Percentiles rank a stretch among this genome's conserved stretches.
phyloP scores from a whole-genome alignment of 2,113 vertebrate genomes.

The Lepus timidus region DNA sequence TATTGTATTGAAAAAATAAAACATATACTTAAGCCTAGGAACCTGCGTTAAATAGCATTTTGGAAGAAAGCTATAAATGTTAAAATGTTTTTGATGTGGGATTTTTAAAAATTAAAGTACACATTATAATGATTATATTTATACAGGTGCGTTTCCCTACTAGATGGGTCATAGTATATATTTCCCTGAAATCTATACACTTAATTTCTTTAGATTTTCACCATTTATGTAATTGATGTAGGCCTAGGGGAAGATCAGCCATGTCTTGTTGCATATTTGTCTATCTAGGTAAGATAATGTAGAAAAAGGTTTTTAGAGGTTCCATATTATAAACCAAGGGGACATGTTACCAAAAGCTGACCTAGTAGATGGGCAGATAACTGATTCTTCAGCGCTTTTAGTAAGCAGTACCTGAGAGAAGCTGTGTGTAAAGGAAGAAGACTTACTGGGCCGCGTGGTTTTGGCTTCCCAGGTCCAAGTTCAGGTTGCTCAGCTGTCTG shows the following conservation, averaged over 20 bases:
- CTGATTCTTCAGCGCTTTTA: background rate
- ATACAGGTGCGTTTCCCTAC: background rate
- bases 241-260: background rate
- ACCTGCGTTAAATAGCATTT: background rate
- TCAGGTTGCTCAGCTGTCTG: too few species aligned
- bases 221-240: conserved; percentile 18
- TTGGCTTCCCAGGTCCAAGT: too few species aligned
- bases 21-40: background rate
- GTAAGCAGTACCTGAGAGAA: too few species aligned
- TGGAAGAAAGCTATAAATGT: background rate
- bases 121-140: conserved; percentile 10
- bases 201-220: conserved; percentile 23
- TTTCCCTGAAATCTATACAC: background rate
- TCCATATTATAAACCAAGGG: background rate
- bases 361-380: background rate
- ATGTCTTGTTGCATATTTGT: background rate
- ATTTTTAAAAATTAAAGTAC: background rate
- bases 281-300: background rate
- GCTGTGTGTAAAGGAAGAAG: too few species aligned
- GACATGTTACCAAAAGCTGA: background rate
- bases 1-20: background rate
- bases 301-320: conserved; percentile 27
- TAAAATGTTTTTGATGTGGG: background rate
- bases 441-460: too few species aligned
- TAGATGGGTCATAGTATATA: background rate